Evolutionary conservation across 2,113 vertebrate genomes (phyloP).

Genomic region (Scophthalmus maximus): DNA sequence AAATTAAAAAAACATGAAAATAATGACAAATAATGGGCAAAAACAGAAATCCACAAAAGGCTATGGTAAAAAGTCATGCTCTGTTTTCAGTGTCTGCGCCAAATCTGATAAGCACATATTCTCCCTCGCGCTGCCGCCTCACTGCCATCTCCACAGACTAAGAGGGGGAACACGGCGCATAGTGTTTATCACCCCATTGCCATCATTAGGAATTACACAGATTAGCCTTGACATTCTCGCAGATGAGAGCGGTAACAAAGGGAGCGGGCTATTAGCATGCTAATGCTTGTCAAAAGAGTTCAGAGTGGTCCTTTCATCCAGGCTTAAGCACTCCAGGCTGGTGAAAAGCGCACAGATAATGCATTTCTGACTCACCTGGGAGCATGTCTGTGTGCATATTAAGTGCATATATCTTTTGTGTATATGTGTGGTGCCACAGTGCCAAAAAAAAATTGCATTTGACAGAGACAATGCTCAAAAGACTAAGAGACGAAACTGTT

Average conservation of each 20-base stretch:
- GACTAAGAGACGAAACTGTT: constrained; percentile 38
- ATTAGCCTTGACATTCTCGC: constrained; percentile 75
- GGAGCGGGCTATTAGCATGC: constrained; percentile 74
- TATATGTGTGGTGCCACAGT: constrained; percentile 6
- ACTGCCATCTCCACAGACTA: constrained; percentile 42
- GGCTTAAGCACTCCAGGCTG: constrained; percentile 58
- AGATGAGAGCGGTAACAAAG: constrained; percentile 74
- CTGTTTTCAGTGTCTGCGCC: constrained; percentile 28
- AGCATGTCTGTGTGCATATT: constrained; percentile 17
- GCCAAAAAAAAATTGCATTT: constrained; percentile 36
- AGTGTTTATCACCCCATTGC: constrained; percentile 69
- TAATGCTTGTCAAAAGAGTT: constrained; percentile 72
- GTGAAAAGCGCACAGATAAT: constrained; percentile 46
- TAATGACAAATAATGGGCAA: neutral
- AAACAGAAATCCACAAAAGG: neutral
- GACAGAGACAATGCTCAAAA: constrained; percentile 27
- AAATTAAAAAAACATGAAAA: no score
- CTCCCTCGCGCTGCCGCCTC: constrained; percentile 29
- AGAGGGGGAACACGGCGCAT: constrained; percentile 53
- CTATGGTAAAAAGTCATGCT: constrained; percentile 23
- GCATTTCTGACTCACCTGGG: constrained; percentile 57
- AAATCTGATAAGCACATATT: constrained; percentile 67
- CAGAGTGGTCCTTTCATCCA: constrained; percentile 68
- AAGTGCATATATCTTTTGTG: constrained; percentile 5
- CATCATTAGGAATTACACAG: constrained; percentile 75